Base-by-base conservation (phyloP, 2,888 invertebrate genomes). In the Bombylius discolor region DNA sequence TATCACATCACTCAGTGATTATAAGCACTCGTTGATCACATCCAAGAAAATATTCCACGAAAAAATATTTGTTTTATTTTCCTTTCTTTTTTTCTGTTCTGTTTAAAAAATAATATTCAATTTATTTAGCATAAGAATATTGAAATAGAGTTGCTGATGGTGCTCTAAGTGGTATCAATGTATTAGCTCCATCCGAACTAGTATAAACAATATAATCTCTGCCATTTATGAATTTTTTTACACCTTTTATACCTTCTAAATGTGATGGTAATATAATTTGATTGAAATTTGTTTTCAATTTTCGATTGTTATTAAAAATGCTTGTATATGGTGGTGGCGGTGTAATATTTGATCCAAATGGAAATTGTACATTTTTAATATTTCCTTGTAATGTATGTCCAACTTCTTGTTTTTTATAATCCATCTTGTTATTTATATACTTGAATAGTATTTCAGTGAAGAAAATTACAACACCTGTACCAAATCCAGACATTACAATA, bases 111-210 rank as follows among this genome's bases (percentile, higher is more conserved):
- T 2, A 23, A 23, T 23, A 23, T 23, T 23, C 23, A 23, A 23
- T 42, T 42, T 42, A 42, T 42, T 42, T 11, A 42, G 39, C 11
- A 11, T 42, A 42, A 11, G 39, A 11, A 11, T 42, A 42, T 60
- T 84, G 83, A 73, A 87, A 89, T 5, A 89, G 72, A 51, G 87
- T 80, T 12, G 89, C 87, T 0, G 89, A 89, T 0, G 89, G 87
- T 5, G 85, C 80, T 61, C 88, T 74, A 0, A 85, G 78, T 0
- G 89, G 89, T 52, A 89, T 80, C 57, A 89, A 75, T 62, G 82
- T 79, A n/a, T 75, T 81, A 31, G 80, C 80, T 0, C 86, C 86
- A 56, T 76, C 78, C 5, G 76, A 71, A 31, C 79, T 78, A 14
- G 79, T 79, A 34, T 81, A 77, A 0, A 87, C 80, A 72, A 84